Percentiles rank a stretch among this genome's conserved stretches.
These are phyloP conservation scores for Anthophora plumipes DNA, from an alignment of 2,888 invertebrate species.

Conservation along the genomic window DNA sequence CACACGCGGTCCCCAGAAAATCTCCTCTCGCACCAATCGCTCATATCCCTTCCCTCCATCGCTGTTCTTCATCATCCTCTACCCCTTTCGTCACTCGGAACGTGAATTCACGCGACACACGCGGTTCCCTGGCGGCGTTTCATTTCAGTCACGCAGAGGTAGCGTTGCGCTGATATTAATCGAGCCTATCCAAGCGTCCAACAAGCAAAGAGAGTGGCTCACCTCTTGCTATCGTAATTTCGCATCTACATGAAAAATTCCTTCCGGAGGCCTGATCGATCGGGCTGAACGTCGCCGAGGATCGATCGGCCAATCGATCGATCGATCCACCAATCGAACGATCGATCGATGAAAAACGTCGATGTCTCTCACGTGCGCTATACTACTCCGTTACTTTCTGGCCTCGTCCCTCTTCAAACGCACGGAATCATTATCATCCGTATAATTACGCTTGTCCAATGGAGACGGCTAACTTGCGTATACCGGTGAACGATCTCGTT, in stretches of 20 bases:
- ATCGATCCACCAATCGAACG: slow-evolving; percentile 14
- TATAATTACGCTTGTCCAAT: slow-evolving; percentile 30
- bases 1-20: too few relatives aligned
- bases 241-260: slow-evolving; percentile 43
- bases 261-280: slow-evolving; percentile 28
- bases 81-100: slow-evolving; percentile 13
- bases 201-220: neutral
- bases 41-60: neutral
- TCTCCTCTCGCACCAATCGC: neutral
- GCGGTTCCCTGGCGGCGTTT: neutral
- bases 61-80: neutral
- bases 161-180: slow-evolving; percentile 39
- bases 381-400: neutral
- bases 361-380: neutral
- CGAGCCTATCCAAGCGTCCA: slow-evolving; percentile 28
- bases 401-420: slow-evolving; percentile 16
- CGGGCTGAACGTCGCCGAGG: slow-evolving; percentile 4
- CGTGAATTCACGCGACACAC: neutral
- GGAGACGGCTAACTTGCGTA: neutral
- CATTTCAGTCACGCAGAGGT: slow-evolving; percentile 29
- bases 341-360: slow-evolving; percentile 21
- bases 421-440: slow-evolving; percentile 25
- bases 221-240: slow-evolving; percentile 44
- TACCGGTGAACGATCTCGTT: slow-evolving; percentile 17
- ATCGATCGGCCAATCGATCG: slow-evolving; percentile 16